These are phyloP conservation scores for Cephalopachus bancanus DNA, from an alignment of 2,797 vertebrate genomes.

Conservation along the genomic window DNA sequence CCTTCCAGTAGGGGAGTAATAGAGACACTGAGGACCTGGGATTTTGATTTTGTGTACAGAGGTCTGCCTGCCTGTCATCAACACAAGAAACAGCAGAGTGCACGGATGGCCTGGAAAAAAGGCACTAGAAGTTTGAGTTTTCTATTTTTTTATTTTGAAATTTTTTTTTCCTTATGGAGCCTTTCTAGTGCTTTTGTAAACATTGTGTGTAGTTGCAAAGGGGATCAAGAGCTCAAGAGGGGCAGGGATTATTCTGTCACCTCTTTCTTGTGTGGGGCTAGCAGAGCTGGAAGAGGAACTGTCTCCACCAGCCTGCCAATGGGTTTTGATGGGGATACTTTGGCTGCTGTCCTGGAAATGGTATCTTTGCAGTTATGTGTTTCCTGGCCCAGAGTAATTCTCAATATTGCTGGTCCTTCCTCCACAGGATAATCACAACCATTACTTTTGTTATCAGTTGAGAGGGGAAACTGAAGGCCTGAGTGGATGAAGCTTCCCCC, in stretches of 20 bases:
- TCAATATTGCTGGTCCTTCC: background rate
- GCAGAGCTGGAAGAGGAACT: too few species aligned
- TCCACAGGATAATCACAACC: background rate
- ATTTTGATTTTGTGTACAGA: background rate
- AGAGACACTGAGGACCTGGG: accelerated
- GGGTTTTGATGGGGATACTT: background rate
- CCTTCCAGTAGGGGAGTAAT: background rate
- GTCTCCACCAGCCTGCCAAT: background rate
- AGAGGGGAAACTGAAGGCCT: background rate
- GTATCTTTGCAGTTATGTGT: background rate
- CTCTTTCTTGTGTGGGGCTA: background rate
- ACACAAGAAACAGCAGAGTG: background rate
- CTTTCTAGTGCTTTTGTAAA: constrained; percentile 29
- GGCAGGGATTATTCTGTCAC: background rate
- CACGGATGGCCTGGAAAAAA: background rate
- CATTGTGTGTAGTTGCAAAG: background rate
- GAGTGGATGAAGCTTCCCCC: background rate
- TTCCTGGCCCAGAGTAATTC: background rate
- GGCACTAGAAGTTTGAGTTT: background rate
- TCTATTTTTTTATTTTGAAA: constrained; percentile 23
- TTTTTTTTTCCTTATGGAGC: background rate
- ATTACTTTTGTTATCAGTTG: background rate
- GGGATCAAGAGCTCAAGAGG: background rate
- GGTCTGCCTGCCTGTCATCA: background rate
- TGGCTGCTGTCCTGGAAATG: background rate